Evolutionary conservation across 2,797 vertebrate genomes (phyloP), one percentile per base, ranked within the genome.

Genomic region (Australoheros facetus): DNA sequence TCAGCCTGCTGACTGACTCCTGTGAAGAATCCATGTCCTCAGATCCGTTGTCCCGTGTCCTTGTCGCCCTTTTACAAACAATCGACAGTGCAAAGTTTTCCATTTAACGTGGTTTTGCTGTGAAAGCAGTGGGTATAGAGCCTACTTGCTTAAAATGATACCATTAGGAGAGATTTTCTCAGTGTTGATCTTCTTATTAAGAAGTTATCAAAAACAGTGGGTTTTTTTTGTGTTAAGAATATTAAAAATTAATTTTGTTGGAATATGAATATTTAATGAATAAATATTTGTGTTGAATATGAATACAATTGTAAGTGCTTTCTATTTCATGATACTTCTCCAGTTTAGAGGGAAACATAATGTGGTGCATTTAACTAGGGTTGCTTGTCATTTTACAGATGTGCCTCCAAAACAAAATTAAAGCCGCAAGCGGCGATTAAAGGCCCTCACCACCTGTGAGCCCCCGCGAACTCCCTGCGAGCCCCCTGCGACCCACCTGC

Each of bases 1-100:
- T 89, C 85, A 78, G 78, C 84, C 74, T 79, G 83, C 89, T 85
- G 83, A 89, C 86, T 83, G 81, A 83, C 82, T 86, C 75, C 90
- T 85, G 75, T 73, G 77, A 73, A 90, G 80, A 77, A 82, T 82
- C 79, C 37, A 70, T 86, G 85, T 88, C 88, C 80, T 86, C 70
- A 4, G 60, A 80, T 73, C 78, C 55, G 76, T 7, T 13, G 62
- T 72, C 75, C 70, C 17, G 26, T 84, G 79, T 90, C 80, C 79
- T 89, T 59, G 28, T 59, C 56, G 79, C 7, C 17, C 28, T 83
- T 84, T 81, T 28, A 55, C 74, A 75, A 81, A 85, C 70, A 75
- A 62, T 62, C 55, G 48, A 64, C n/a, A 42, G 2, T 10, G 32
- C 54, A 66, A 57, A 53, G 14, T 59, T 75, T 82, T 78, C 30